Evolutionary conservation across 1,140 invertebrate species (phyloP).

Genomic region (Lepidurus apus): DNA sequence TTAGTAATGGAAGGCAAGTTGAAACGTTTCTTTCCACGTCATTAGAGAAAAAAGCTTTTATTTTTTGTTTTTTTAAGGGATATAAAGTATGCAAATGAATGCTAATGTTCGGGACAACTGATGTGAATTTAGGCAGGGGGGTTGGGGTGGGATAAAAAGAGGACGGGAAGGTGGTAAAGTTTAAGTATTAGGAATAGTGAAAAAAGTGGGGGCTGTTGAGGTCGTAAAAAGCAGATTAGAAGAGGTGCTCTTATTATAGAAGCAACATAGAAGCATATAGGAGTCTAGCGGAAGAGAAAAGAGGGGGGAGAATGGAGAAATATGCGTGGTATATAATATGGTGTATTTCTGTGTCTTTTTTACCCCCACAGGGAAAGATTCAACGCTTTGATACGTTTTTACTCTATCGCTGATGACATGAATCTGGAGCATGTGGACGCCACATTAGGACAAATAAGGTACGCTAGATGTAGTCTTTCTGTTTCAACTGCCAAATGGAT

Average conservation of each 20-base stretch:
- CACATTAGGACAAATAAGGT: slow-evolving; percentile 4
- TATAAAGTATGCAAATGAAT: slow-evolving; percentile 12
- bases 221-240: slow-evolving; percentile 20
- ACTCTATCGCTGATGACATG: slow-evolving; percentile 13
- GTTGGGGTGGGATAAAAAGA: neutral
- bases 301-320: slow-evolving; percentile 1
- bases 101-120: slow-evolving; percentile 21
- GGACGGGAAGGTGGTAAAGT: neutral
- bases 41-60: neutral
- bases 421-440: slow-evolving; percentile 8
- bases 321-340: slow-evolving; percentile 1
- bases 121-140: slow-evolving; percentile 4
- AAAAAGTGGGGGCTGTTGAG: neutral
- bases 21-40: neutral
- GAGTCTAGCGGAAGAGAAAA: neutral
- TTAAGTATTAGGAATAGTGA: neutral
- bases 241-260: neutral
- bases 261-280: neutral
- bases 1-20: neutral
- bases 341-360: neutral
- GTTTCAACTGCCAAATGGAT: slow-evolving; percentile 9
- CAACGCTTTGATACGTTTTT: slow-evolving; percentile 22
- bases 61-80: neutral
- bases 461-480: neutral
- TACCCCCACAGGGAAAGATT: neutral